Conservation (phyloP, 92 coral and sea anemone genomes). For the Micromussa lordhowensis region DNA sequence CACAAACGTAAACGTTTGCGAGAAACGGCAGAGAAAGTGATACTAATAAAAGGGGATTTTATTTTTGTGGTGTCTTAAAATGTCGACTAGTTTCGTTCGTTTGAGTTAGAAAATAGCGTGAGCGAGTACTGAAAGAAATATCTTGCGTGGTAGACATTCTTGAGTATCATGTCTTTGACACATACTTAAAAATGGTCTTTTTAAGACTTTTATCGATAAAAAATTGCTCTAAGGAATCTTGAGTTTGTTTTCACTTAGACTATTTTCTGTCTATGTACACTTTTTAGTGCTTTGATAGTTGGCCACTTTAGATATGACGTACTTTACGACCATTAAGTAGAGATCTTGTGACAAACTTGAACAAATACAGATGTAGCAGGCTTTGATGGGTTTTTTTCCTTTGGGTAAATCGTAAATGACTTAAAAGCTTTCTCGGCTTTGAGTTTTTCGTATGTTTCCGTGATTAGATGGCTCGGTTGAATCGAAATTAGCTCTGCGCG, state of each 20-base stretch:
- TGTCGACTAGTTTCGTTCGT: background rate
- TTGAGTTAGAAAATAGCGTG: background rate
- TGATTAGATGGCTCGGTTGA: background rate
- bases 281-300: background rate
- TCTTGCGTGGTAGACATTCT: background rate
- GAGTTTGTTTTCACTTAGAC: background rate
- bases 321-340: slow-evolving; percentile 12
- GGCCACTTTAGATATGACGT: slow-evolving; percentile 28
- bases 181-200: no score
- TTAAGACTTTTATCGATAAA: background rate
- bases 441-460: slow-evolving; percentile 8
- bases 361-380: slow-evolving; percentile 42
- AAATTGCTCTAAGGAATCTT: background rate
- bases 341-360: slow-evolving; percentile 18
- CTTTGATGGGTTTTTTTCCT: slow-evolving; percentile 13
- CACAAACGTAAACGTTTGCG: background rate
- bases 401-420: slow-evolving; percentile 14
- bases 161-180: background rate
- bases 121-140: background rate
- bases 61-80: background rate
- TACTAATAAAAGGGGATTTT: background rate
- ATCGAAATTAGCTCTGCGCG: slow-evolving; percentile 9
- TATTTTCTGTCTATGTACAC: background rate
- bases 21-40: background rate
- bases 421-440: slow-evolving; percentile 19